These are phyloP conservation scores for Paraplagusia blochii DNA, from an alignment of 2,113 vertebrate genomes.

Conservation along the genomic window DNA sequence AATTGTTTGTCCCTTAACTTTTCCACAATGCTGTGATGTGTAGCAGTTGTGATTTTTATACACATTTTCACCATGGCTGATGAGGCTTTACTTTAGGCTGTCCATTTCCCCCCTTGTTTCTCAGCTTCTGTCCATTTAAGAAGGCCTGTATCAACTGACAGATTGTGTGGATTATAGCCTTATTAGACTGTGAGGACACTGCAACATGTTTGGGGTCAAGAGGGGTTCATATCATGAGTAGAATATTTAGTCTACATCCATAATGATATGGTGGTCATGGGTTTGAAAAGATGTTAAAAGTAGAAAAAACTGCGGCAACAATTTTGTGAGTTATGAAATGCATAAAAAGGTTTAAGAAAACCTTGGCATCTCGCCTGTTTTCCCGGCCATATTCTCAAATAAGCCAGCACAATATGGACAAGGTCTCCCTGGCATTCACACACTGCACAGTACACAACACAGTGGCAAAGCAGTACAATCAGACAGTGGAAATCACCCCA, in stretches of 20 bases:
- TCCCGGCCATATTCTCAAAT: slow-evolving; percentile 70
- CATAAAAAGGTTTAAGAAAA: slow-evolving; percentile 20
- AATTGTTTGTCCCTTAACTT: neutral
- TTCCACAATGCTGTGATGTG: slow-evolving; percentile 42
- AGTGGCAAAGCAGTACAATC: slow-evolving; percentile 49
- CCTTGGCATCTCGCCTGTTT: slow-evolving; percentile 66
- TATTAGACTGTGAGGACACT: slow-evolving; percentile 78
- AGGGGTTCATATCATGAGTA: no score
- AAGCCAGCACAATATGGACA: slow-evolving; percentile 77
- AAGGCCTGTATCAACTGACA: slow-evolving; percentile 81
- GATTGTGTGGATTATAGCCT: slow-evolving; percentile 81
- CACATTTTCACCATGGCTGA: slow-evolving; percentile 58
- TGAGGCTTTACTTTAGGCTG: slow-evolving; percentile 75
- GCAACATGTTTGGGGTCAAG: slow-evolving; percentile 78
- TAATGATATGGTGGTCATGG: slow-evolving; percentile 12
- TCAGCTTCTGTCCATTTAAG: slow-evolving; percentile 68
- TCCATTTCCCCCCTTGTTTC: slow-evolving; percentile 61
- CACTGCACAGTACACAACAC: slow-evolving; percentile 23
- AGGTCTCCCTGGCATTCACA: slow-evolving; percentile 61
- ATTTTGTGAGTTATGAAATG: slow-evolving; percentile 8
- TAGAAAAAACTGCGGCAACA: neutral
- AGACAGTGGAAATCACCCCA: slow-evolving; percentile 36
- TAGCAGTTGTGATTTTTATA: no score
- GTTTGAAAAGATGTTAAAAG: neutral
- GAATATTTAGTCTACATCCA: slow-evolving; percentile 9